phyloP scores from a whole-genome alignment of 2,888 invertebrate species.

The Diplolepis rosae region DNA sequence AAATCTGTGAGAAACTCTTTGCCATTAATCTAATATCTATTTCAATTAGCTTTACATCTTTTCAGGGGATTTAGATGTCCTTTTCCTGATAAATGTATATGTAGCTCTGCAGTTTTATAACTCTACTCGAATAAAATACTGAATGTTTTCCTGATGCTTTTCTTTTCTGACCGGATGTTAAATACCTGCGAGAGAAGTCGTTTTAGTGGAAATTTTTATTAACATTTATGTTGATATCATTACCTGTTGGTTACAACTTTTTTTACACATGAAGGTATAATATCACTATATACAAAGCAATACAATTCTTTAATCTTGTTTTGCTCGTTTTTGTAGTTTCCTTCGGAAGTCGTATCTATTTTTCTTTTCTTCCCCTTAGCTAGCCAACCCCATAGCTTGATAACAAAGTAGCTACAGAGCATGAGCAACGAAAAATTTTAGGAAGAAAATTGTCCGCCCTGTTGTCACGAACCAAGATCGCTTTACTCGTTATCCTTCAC shows the following conservation, averaged over 20 bases:
- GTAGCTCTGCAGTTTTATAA: neutral
- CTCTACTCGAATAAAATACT: constrained; percentile 35
- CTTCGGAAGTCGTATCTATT: neutral
- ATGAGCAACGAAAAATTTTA: constrained; percentile 47
- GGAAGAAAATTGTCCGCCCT: constrained; percentile 63
- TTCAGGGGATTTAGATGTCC: neutral
- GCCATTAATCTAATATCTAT: too few relatives aligned
- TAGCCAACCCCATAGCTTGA: constrained; percentile 45
- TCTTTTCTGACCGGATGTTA: neutral
- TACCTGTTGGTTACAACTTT: neutral
- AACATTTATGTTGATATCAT: neutral
- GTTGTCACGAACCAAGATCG: constrained; percentile 51
- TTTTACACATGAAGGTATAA: neutral
- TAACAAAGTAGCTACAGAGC: constrained; percentile 68
- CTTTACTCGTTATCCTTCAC: constrained; percentile 60
- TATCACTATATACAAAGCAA: neutral
- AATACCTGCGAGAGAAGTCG: neutral
- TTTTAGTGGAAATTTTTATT: neutral
- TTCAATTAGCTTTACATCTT: too few relatives aligned
- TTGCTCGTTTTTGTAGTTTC: constrained; percentile 9
- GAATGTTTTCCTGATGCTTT: constrained; percentile 34
- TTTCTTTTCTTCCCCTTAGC: constrained; percentile 35
- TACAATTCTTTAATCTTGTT: neutral
- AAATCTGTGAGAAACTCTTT: too few relatives aligned
- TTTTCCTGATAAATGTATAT: neutral